phyloP scores from a whole-genome alignment of 2,888 invertebrate species.

The Rotaria sp. region DNA sequence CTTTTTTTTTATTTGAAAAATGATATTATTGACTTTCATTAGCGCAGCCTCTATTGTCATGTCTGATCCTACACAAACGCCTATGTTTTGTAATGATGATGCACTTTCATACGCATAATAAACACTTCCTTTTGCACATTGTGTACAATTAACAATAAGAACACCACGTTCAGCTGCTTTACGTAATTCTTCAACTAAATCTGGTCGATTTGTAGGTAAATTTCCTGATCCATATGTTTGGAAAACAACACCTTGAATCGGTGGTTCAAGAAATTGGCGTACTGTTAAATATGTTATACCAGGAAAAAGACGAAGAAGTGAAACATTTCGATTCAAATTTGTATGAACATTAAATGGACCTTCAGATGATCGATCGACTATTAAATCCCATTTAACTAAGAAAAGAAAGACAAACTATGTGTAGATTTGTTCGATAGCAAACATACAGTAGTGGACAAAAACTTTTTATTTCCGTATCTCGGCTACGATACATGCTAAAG shows the following conservation, averaged over 20 bases:
- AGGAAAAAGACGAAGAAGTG: slow-evolving; percentile 77
- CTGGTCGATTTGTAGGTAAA: slow-evolving; percentile 73
- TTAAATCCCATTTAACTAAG: slow-evolving; percentile 63
- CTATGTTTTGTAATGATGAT: slow-evolving; percentile 60
- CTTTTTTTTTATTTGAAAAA: background rate
- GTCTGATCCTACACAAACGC: slow-evolving; percentile 72
- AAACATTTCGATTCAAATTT: slow-evolving; percentile 73
- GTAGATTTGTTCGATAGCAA: no score
- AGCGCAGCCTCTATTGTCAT: slow-evolving; percentile 90
- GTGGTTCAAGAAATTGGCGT: slow-evolving; percentile 61
- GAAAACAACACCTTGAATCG: slow-evolving; percentile 73
- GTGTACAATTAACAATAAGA: slow-evolving; percentile 81
- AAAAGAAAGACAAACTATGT: slow-evolving; percentile 42
- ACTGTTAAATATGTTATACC: slow-evolving; percentile 65
- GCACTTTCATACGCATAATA: slow-evolving; percentile 75
- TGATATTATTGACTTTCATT: slow-evolving; percentile 53
- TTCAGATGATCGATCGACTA: slow-evolving; percentile 63
- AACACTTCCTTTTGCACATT: slow-evolving; percentile 77
- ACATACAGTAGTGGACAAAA: no score
- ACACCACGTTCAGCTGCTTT: slow-evolving; percentile 67
- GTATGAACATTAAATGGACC: slow-evolving; percentile 68
- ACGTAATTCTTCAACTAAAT: slow-evolving; percentile 68
- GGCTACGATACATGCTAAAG: no score
- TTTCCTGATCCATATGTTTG: slow-evolving; percentile 90
- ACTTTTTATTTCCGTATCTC: no score